phyloP scores from a whole-genome alignment of 1,140 invertebrate species.

The Drosophila aff. region DNA sequence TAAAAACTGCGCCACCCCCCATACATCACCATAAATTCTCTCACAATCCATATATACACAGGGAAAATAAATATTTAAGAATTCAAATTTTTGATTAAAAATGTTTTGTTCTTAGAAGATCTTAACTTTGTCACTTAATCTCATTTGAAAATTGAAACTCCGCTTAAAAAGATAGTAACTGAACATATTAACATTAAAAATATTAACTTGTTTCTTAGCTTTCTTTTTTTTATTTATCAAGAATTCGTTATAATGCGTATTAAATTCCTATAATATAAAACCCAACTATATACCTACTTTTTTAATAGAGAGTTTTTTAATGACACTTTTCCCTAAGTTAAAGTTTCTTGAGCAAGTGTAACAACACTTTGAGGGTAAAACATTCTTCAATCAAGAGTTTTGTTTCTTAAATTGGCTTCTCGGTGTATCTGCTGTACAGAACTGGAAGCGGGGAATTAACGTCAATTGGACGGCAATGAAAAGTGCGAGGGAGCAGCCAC shows the following conservation, averaged over 20 bases:
- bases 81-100: not conserved
- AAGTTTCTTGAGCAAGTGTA: not conserved
- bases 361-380: not conserved
- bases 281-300: too few species aligned
- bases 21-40: slow-evolving; percentile 36
- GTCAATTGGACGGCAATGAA: slow-evolving; percentile 41
- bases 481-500: slow-evolving; percentile 11
- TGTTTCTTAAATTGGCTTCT: slow-evolving; percentile 12
- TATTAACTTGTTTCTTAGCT: not conserved
- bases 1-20: slow-evolving; percentile 35
- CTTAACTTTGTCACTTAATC: not conserved
- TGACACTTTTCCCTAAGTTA: not conserved
- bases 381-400: slow-evolving; percentile 14
- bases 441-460: slow-evolving; percentile 46
- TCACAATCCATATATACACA: slow-evolving; percentile 27
- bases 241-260: not conserved
- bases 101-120: not conserved
- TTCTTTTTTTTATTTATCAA: not conserved
- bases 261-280: not conserved
- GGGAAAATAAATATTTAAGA: slow-evolving; percentile 1
- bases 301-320: not conserved
- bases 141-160: not conserved
- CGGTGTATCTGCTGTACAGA: slow-evolving; percentile 33
- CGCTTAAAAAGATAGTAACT: not conserved
- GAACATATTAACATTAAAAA: not conserved